Conservation (phyloP, 2,888 invertebrate species). For the Spilosoma lubricipeda region DNA sequence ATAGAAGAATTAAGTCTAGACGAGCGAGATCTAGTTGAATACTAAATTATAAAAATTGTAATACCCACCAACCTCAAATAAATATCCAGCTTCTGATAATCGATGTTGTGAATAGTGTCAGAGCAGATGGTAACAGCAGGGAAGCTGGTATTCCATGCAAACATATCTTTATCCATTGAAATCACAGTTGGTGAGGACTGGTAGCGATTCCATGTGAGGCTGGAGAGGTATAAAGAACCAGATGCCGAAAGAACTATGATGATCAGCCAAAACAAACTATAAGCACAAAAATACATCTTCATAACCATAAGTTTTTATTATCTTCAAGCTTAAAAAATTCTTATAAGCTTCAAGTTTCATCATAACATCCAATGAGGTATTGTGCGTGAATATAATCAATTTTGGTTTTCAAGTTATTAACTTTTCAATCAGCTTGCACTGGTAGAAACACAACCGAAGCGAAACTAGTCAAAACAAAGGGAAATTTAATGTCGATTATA, state of each 20-base stretch:
- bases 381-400: no score
- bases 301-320: no score
- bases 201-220: constrained; percentile 88
- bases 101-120: constrained; percentile 76
- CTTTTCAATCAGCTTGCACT: no score
- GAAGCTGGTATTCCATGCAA: constrained; percentile 90
- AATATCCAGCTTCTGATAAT: constrained; percentile 81
- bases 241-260: constrained; percentile 84
- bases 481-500: no score
- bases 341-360: no score
- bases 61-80: constrained; percentile 80
- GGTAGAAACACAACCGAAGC: no score
- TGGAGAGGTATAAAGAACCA: constrained; percentile 85
- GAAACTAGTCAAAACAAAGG: no score
- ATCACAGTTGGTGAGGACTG: constrained; percentile 90
- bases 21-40: no score
- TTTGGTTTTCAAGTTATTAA: no score
- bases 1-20: not conserved
- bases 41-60: not conserved
- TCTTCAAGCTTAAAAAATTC: no score
- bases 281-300: not conserved
- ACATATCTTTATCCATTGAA: constrained; percentile 91
- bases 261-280: constrained; percentile 85
- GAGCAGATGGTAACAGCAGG: constrained; percentile 90
- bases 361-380: no score